phyloP scores from a whole-genome alignment of 2,113 vertebrate genomes.

The Halcyon malimbica region DNA sequence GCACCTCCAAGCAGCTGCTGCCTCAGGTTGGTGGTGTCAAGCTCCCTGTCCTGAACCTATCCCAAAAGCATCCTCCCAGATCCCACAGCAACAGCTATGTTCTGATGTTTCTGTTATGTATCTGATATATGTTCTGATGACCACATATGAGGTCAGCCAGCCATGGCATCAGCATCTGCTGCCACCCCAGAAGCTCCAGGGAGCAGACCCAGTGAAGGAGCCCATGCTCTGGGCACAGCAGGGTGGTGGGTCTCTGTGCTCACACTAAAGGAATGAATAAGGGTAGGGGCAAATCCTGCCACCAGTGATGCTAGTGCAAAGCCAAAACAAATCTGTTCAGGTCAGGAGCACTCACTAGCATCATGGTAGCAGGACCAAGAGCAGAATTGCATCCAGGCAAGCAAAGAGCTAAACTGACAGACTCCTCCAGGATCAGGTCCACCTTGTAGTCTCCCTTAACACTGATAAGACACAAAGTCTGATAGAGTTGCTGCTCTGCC shows the following conservation, averaged over 20 bases:
- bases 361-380: background rate
- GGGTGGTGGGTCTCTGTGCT: background rate
- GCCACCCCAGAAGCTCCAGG: background rate
- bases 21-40: background rate
- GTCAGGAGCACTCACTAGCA: background rate
- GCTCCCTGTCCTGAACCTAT: background rate
- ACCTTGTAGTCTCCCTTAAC: background rate
- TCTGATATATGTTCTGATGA: too few relatives aligned
- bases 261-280: background rate
- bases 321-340: background rate
- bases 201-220: background rate
- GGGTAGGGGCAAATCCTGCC: background rate
- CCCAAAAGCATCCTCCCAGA: background rate
- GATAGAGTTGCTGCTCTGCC: background rate
- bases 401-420: background rate
- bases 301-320: background rate
- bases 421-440: background rate
- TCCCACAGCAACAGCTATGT: background rate
- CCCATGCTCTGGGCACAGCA: background rate
- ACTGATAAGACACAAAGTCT: conserved; percentile 25
- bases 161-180: background rate
- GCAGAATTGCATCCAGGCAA: background rate
- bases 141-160: background rate
- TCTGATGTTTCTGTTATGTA: too few relatives aligned
- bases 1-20: background rate